Evolutionary conservation across 2,888 invertebrate genomes (phyloP).

Genomic region (Selenia dentaria): DNA sequence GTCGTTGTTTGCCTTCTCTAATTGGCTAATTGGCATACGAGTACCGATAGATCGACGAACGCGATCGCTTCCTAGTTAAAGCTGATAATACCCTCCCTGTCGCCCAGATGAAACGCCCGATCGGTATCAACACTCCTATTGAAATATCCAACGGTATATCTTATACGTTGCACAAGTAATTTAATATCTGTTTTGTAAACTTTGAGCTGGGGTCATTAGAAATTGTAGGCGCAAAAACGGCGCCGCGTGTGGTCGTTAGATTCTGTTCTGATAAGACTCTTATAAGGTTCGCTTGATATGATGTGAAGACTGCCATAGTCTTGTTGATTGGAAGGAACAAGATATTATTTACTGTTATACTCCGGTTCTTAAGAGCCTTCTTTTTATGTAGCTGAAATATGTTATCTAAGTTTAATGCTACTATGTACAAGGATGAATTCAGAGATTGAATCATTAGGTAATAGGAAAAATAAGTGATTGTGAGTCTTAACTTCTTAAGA

Average conservation of each 20-base stretch:
- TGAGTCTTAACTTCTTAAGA: too few species aligned
- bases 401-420: too few species aligned
- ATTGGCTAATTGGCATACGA: conserved; percentile 84
- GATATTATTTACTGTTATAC: conserved; percentile 42
- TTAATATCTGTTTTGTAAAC: conserved; percentile 46
- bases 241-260: conserved; percentile 59
- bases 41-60: conserved; percentile 67
- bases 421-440: too few species aligned
- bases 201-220: conserved; percentile 46
- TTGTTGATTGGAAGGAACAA: conserved; percentile 46
- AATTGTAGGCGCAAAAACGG: conserved; percentile 58
- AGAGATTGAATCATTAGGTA: too few species aligned
- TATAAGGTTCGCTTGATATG: conserved; percentile 46
- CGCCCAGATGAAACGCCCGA: conserved; percentile 75
- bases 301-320: conserved; percentile 37
- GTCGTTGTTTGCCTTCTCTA: conserved; percentile 73
- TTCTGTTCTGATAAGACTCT: conserved; percentile 48
- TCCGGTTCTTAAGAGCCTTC: conserved; percentile 19
- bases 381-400: too few species aligned
- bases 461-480: too few species aligned
- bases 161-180: conserved; percentile 52
- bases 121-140: conserved; percentile 71
- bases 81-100: conserved; percentile 67
- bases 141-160: conserved; percentile 66
- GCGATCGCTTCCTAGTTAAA: conserved; percentile 75